These are phyloP conservation scores for Okamejei kenojei DNA, from an alignment of 2,797 vertebrate species.

Conservation along the genomic window DNA sequence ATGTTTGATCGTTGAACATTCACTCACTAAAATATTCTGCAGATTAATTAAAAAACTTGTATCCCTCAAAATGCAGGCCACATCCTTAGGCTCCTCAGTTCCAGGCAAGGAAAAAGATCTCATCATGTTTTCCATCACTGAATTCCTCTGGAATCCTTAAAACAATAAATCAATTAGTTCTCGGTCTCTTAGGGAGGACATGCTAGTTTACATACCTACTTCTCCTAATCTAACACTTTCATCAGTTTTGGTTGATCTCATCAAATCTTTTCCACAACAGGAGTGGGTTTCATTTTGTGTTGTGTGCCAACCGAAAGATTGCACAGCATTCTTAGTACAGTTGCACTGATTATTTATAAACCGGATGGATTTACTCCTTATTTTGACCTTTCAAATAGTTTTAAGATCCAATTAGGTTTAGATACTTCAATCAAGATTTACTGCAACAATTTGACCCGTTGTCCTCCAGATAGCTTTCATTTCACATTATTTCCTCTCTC, in stretches of 20 bases:
- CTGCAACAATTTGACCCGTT: neutral
- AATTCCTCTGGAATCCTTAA: neutral
- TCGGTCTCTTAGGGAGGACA: neutral
- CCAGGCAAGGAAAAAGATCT: neutral
- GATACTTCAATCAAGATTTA: neutral
- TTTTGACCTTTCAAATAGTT: neutral
- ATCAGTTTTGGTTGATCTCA: neutral
- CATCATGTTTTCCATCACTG: neutral
- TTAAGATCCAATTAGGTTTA: neutral
- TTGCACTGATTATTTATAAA: neutral
- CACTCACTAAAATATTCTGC: too few relatives aligned
- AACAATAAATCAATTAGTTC: neutral
- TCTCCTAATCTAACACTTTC: neutral
- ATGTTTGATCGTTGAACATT: too few relatives aligned
- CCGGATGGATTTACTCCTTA: neutral
- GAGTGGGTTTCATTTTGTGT: neutral
- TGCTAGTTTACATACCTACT: neutral
- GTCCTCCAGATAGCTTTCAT: neutral
- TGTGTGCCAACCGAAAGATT: neutral
- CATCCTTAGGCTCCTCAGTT: neutral
- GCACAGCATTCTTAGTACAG: neutral
- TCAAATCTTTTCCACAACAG: neutral
- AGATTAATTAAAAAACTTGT: too few relatives aligned
- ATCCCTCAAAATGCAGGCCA: neutral
- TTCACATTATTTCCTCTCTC: neutral